Evolutionary conservation across 2,797 vertebrate species (phyloP), one percentile per base, ranked within the genome.

Genomic region (Tamandua tetradactyla): DNA sequence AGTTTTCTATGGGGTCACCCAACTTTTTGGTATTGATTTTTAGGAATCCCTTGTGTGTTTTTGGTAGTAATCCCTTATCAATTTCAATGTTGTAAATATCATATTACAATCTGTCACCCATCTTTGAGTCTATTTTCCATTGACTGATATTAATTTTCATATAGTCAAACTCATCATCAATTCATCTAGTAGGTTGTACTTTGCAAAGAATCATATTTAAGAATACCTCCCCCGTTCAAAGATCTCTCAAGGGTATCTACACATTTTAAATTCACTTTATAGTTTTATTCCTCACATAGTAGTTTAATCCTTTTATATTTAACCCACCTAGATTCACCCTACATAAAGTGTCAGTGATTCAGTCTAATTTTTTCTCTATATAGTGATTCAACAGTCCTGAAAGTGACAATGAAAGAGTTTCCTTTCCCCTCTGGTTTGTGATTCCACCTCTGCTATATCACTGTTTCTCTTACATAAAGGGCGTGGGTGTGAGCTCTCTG

Each of bases 71-170:
- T 10, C 20, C 40, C 61, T 42, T 35, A 7, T 52, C 44, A 7
- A 1, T 22, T 17, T 14, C 49, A 12, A 0, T 0, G 17, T 2
- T 20, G 20, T 25, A 49, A 44, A 22, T 8, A 7, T 7, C 40
- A 18, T 6, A 1, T 11, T 23, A 22, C 68, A 4, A 5, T 0
- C 66, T n/a, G 47, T 13, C 15, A 1, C 15, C 47, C 47, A 25
- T n/a, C 69, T 47, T 32, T 0, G 32, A 61, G 32, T 35, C 75
- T 40, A 2, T 12, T 55, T 42, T n/a, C 62, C 30, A 10, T 0
- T 4, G 66, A 30, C 42, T 23, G 0, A 2, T 3, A 2, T 7
- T 42, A 3, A 13, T 44, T 30, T 44, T 35, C 30, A 57, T 0
- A 23, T 14, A 13, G 6, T 32, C 11, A 13, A 27, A 10, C 15